These are phyloP conservation scores for Sipha flava DNA, from an alignment of 1,140 invertebrate genomes.

Conservation along the genomic window DNA sequence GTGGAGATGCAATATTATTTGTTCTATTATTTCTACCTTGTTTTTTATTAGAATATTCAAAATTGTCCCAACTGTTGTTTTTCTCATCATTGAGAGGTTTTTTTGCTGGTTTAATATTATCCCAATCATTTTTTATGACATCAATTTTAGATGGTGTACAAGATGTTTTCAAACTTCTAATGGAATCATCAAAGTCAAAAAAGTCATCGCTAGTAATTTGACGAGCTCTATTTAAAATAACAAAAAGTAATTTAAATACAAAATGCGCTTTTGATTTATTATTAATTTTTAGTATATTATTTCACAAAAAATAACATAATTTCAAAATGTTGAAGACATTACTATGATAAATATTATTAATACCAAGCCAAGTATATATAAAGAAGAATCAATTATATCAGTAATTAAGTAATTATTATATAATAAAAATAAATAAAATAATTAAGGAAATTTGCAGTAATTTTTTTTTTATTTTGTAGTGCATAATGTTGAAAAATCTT, in stretches of 20 bases:
- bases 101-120: slow-evolving; percentile 28
- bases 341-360: too few species aligned
- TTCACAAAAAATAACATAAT: too few species aligned
- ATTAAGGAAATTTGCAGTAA: too few species aligned
- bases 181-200: slow-evolving; percentile 13
- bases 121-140: slow-evolving; percentile 28
- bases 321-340: too few species aligned
- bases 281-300: too few species aligned
- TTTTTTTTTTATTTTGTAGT: too few species aligned
- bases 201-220: slow-evolving; percentile 13
- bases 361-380: too few species aligned
- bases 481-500: background rate
- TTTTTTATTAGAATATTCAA: background rate
- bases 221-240: background rate
- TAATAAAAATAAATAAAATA: too few species aligned
- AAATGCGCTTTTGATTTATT: too few species aligned
- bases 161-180: background rate
- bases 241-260: background rate
- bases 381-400: too few species aligned
- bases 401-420: too few species aligned
- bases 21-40: background rate
- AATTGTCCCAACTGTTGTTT: background rate
- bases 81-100: background rate
- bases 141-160: background rate
- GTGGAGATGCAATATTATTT: background rate